Conservation (phyloP, 2,113 vertebrate genomes). For the Tauraco erythrolophus region DNA sequence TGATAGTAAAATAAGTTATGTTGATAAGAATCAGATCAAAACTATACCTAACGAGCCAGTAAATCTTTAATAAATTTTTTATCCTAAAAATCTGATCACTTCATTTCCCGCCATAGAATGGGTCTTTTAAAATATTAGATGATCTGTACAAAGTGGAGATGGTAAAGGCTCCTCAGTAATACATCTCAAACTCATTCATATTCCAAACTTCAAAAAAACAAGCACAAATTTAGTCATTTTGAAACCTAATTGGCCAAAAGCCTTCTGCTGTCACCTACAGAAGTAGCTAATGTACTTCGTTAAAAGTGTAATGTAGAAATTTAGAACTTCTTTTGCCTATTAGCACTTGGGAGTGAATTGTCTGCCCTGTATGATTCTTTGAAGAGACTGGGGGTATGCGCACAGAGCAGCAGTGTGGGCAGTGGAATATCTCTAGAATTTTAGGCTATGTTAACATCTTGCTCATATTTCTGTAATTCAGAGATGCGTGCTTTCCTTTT, state of each 20-base stretch:
- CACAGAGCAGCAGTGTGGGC: background rate
- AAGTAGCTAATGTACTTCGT: background rate
- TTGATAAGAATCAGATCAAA: background rate
- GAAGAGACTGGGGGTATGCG: background rate
- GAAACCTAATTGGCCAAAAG: background rate
- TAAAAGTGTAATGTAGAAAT: background rate
- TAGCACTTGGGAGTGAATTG: background rate
- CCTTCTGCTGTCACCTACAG: background rate
- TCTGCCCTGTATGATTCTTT: background rate
- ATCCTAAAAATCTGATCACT: background rate
- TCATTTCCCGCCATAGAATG: background rate
- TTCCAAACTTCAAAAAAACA: background rate
- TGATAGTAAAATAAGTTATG: background rate
- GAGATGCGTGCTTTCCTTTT: background rate
- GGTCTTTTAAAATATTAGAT: background rate
- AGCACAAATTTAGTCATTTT: background rate
- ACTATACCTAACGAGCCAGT: background rate
- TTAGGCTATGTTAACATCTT: background rate
- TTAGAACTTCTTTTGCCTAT: background rate
- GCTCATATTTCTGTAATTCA: background rate
- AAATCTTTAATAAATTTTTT: background rate
- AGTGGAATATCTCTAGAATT: background rate
- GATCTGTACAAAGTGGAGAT: background rate
- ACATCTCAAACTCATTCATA: background rate
- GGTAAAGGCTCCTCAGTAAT: background rate